Evolutionary conservation across 2,888 invertebrate genomes (phyloP).

Genomic region (Peribatodes rhomboidaria): DNA sequence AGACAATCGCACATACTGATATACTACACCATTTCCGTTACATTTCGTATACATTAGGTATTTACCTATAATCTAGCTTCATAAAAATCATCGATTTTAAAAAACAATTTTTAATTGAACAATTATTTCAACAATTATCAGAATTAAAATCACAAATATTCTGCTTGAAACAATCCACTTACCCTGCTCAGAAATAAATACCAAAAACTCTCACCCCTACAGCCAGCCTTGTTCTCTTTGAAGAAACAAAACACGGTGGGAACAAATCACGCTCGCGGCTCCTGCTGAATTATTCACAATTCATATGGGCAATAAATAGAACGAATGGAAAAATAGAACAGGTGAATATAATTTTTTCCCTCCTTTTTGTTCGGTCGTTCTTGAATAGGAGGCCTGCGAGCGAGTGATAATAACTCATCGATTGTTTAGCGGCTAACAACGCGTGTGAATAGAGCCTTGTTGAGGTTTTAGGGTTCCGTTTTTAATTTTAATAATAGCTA

Average conservation of each 20-base stretch:
- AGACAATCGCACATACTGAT: no score
- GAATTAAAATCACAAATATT: no score
- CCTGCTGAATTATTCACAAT: constrained; percentile 79
- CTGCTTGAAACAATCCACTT: no score
- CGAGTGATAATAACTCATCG: constrained; percentile 83
- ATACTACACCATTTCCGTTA: no score
- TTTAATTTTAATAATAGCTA: neutral
- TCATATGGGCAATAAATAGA: constrained; percentile 71
- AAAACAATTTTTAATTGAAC: no score
- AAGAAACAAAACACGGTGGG: constrained; percentile 66
- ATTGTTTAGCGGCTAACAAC: constrained; percentile 76
- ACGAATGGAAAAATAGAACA: constrained; percentile 63
- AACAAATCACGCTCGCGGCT: constrained; percentile 64
- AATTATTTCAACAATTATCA: no score
- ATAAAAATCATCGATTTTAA: no score
- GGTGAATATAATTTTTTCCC: constrained; percentile 76
- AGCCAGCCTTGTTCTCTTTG: constrained; percentile 45
- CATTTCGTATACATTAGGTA: no score
- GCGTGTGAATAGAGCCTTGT: constrained; percentile 55
- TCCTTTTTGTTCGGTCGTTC: constrained; percentile 57
- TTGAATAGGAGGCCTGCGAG: constrained; percentile 60
- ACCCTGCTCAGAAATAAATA: no score
- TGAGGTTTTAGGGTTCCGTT: constrained; percentile 44
- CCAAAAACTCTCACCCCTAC: constrained; percentile 30
- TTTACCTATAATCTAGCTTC: no score